phyloP scores from a whole-genome alignment of 2,797 vertebrate genomes.

The Manis crassicaudata region DNA sequence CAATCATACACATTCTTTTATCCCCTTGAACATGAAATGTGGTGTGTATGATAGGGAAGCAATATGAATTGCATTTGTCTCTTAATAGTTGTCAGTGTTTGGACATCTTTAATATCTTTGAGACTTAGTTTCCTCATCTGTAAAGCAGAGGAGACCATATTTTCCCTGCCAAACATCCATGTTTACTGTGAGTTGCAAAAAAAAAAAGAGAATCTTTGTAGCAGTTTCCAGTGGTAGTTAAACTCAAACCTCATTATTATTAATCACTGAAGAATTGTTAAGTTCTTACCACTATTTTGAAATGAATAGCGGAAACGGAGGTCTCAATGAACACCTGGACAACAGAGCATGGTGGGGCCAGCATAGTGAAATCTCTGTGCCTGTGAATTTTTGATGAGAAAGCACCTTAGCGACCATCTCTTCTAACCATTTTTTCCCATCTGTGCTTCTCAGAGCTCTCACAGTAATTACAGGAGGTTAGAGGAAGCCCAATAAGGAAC shows the following conservation, averaged over 20 bases:
- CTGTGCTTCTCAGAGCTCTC: neutral
- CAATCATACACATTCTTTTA: neutral
- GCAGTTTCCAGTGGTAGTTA: neutral
- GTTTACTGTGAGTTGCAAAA: neutral
- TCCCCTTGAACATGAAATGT: neutral
- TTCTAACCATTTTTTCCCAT: neutral
- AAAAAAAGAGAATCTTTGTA: neutral
- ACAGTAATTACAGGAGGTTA: neutral
- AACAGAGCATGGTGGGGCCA: neutral
- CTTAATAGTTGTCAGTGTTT: neutral
- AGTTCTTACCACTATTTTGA: neutral
- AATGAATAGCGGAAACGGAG: neutral
- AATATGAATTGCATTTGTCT: neutral
- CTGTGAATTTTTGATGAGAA: neutral
- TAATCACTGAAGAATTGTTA: neutral
- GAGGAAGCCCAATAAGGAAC: neutral
- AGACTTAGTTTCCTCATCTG: neutral
- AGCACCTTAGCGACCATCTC: neutral
- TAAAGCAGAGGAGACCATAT: neutral
- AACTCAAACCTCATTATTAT: neutral
- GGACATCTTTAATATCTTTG: neutral
- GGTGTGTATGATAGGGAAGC: neutral
- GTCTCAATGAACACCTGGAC: neutral
- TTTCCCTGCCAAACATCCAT: neutral
- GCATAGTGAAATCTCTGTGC: neutral